Evolutionary conservation across 2,888 invertebrate genomes (phyloP).

Genomic region (Corythucha ciliata): DNA sequence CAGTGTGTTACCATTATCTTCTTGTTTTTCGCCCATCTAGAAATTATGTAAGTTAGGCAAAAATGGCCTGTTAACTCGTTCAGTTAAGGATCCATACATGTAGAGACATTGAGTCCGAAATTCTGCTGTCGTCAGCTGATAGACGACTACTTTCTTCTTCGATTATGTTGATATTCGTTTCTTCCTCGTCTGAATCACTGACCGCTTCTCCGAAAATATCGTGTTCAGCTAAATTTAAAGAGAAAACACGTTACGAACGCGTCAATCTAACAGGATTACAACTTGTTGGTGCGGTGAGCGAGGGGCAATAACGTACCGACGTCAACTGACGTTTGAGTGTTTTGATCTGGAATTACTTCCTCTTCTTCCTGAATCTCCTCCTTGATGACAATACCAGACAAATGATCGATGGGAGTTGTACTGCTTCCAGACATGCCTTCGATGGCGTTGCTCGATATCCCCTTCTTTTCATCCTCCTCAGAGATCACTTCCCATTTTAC

Average conservation of each 20-base stretch:
- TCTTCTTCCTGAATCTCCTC: constrained; percentile 36
- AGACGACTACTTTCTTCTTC: constrained; percentile 64
- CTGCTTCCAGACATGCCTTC: constrained; percentile 10
- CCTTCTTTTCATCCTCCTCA: constrained; percentile 65
- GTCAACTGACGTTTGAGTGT: constrained; percentile 42
- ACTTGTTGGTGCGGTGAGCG: no score
- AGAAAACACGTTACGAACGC: neutral
- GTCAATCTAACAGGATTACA: no score
- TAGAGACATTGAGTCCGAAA: constrained; percentile 60
- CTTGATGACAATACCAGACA: constrained; percentile 36
- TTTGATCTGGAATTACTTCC: constrained; percentile 31
- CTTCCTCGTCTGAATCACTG: constrained; percentile 81
- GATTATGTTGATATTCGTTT: constrained; percentile 57
- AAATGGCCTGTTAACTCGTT: no score
- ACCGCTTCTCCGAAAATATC: constrained; percentile 90
- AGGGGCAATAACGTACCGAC: constrained; percentile 41
- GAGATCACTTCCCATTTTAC: constrained; percentile 82
- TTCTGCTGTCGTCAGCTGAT: constrained; percentile 58
- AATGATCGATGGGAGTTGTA: constrained; percentile 7
- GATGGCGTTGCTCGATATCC: constrained; percentile 23
- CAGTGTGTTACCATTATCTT: constrained; percentile 2
- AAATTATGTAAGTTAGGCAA: no score
- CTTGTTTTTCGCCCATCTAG: constrained; percentile 14
- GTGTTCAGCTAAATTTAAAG: constrained; percentile 52
- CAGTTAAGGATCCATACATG: no score